Base-by-base conservation (phyloP, 2,797 vertebrate genomes). In the Pseudotriccus pelzelni region DNA sequence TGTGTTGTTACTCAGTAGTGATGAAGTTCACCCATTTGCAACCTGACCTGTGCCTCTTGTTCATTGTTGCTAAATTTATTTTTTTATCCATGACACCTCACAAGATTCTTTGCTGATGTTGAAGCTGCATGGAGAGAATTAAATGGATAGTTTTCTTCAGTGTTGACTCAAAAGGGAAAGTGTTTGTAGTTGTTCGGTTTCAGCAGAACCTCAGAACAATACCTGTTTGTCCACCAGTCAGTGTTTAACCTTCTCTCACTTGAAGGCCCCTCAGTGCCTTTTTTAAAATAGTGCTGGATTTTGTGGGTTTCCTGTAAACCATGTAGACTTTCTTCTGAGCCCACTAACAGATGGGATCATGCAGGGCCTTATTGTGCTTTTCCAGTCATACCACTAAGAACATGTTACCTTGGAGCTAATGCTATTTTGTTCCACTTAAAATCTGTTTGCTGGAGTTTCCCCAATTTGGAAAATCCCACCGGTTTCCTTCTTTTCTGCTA, bases 401-500 rank as follows among this genome's bases (percentile, higher is more conserved):
- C 83, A 84, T 43, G 62, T 72, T 95, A 83, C 79, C 66, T 96
- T 85, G 72, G 79, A 91, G 89, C 76, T 96, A 85, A 83, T 67
- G 44, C 84, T 93, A 67, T 41, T 94, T 92, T 91, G 55, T 94
- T 96, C 87, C 34, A 63, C 59, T 87, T 90, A 32, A 1, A 32
- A 32, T 94, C 17, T 46, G 28, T 86, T 93, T 91, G 27, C 72
- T 84, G 84, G 85, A 82, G 74, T 87, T 97, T 93, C 87, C 63
- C 47, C 8, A n/a, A 47, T 87, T 87, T 87, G 91, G 88, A 95
- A 97, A 86, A 52, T 56, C 62, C 93, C 91, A 77, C 77, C 84
- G 69, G 70, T 81, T 79, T 81, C 67, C 76, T 84, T 49, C 34
- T 89, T 93, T 92, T 64, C 89, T 97, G 34, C 70, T 95, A 84